Base-by-base conservation (phyloP, 2,888 invertebrate species). In the Cactoblastis cactorum region DNA sequence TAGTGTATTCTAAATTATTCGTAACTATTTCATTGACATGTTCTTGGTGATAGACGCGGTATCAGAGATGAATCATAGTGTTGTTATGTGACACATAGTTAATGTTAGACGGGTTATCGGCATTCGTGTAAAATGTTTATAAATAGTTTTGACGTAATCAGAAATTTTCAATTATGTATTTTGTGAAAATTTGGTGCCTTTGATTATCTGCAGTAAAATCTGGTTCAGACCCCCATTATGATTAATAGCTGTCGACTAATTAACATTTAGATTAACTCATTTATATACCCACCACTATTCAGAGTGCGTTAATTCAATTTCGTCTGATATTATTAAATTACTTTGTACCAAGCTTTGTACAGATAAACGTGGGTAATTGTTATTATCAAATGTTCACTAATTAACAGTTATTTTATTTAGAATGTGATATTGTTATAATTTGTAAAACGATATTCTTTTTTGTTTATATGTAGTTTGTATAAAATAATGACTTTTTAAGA, bases 51-150 rank as follows among this genome's bases (percentile, higher is more conserved):
- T 28, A 24, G 12, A 32, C 9, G 15, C 9, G 1, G n/a, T 43
- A 9, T 28, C 28, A 24, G 14, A 24, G 22, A 14, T 65, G 63
- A 65, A 54, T 67, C 62, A 65, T 55, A 18, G 33, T 56, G 55
- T 63, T 65, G 53, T 63, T 15, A 9, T 37, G 59, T 63, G 60
- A 61, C 53, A 53, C 55, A 33, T 52, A 53, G 49, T 28, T 55
- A 47, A 57, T 56, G 39, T 54, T 24, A 47, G 51, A 60, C 56
- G 54, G 57, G 57, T 66, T 68, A 67, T 69, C 58, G 61, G 59
- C 53, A 67, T 14, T 32, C 28, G 15, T 17, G 15, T 15, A 28
- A 43, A 43, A 43, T 32, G 11, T 43, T 38, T 38, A 38, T 19
- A 38, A 38, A 18, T 38, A 38, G n/a, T 19, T 1, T 18, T 38